Evolutionary conservation across 1,140 invertebrate genomes (phyloP), one percentile per base, ranked within the genome.

Genomic region (Nomia melanderi): DNA sequence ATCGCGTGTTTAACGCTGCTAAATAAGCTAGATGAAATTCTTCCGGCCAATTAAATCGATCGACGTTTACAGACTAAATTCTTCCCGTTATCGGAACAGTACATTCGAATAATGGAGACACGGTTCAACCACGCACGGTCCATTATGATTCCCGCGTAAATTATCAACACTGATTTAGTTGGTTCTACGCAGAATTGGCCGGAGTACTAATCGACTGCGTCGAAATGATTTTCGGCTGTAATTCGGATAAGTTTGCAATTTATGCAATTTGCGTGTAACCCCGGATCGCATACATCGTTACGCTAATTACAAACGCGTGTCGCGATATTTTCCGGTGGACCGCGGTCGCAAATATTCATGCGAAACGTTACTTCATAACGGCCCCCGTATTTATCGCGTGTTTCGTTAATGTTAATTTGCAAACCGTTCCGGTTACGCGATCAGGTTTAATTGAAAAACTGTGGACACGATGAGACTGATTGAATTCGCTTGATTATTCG

Each of bases 351-450:
- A 50, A 50, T n/a, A 50, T 50, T 50, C 47, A 50, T 50, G 47
- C 47, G 47, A 8, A n/a, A 50, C 47, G 47, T 50, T 50, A 50
- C 47, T 50, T 50, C 47, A n/a, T 50, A 20, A 1, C 41, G 36
- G 41, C 17, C 17, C 47, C 20, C n/a, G 47, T 50, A 50, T 50
- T 50, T 50, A 50, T 50, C n/a, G 6, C 47, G n/a, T 50, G 47
- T 50, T 50, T 50, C 47, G n/a, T 50, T 50, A 50, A 50, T 50
- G n/a, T 50, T 50, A 17, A 50, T 50, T 50, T 50, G 47, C 47
- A 17, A 50, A 50, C 20, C 47, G n/a, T 50, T 50, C 6, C 47
- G 47, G 41, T 14, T n/a, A 1, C 41, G 14, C 41, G 20, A 50
- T 50, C 20, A 50, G 47, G 20, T 50, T n/a, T n/a, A 17, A n/a